A percentile compares a stretch with the other conserved stretches of the same genome.
Conservation (phyloP, 2,113 vertebrate genomes). For the Megalops atlanticus region DNA sequence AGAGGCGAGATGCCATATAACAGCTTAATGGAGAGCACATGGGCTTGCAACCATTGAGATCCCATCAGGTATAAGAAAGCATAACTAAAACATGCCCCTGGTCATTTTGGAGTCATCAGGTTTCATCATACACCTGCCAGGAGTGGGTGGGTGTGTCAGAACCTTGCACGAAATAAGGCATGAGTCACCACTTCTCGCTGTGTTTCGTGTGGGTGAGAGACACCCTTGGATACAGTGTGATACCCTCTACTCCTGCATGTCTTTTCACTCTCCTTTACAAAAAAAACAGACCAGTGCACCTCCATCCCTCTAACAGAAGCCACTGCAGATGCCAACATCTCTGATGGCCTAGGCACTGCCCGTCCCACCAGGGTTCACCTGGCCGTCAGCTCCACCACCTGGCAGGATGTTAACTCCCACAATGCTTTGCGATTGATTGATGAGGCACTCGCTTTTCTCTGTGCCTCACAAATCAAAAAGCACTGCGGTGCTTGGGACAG, state of each 20-base stretch:
- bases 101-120: too few relatives aligned
- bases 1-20: constrained; percentile 12
- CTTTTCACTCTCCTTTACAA: constrained; percentile 37
- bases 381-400: background rate
- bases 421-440: background rate
- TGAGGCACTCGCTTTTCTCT: background rate
- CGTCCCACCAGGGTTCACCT: background rate
- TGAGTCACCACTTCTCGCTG: background rate
- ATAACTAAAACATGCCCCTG: too few relatives aligned
- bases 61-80: too few relatives aligned
- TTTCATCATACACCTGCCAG: too few relatives aligned
- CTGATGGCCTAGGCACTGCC: constrained; percentile 5
- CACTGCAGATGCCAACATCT: constrained; percentile 32
- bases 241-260: constrained; percentile 1
- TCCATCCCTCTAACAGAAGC: constrained; percentile 43
- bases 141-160: background rate
- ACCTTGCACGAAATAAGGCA: background rate
- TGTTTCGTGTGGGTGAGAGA: background rate
- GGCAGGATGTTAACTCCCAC: background rate
- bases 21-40: background rate
- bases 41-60: too few relatives aligned
- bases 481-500: background rate
- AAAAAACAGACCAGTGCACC: constrained; percentile 44
- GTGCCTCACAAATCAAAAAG: background rate
- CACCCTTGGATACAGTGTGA: background rate